Base-by-base conservation (phyloP, 1,140 invertebrate species). In the Lordiphosa mommai region DNA sequence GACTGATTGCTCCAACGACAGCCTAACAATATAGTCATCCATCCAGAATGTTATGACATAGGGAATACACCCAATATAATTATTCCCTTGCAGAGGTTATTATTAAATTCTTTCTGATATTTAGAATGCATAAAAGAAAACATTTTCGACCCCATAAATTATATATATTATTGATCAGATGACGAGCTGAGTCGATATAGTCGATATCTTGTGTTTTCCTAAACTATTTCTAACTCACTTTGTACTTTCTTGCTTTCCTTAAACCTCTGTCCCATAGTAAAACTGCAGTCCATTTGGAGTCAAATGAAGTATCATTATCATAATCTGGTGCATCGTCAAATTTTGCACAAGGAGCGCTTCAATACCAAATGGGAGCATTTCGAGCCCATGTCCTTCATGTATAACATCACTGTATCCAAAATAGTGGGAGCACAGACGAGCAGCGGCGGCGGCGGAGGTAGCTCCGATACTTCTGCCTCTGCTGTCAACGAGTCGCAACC, bases 231-330 rank as follows among this genome's bases (percentile, higher is more conserved):
- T 37, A 9, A 23, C 32, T 3, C 16, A 29, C 29, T 30, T 14
- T 10, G 17, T n/a, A 9, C 20, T 23, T 10, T 7, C 4, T 4
- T n/a, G 2, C n/a, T 17, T 2, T 23, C 8, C 10, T 16, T 3
- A 17, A 40, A 20, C 4, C 20, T 5, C 5, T 23, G 20, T 23
- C 20, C 8, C 27, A 12, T 27, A 88, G 86, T 88, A 1, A 88
- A 88, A 48, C 47, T 88, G 12, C 86, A 88, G 41, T 88, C 86
- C 4, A 88, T 88, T 14, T 88, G 86, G 86, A 88, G 86, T 29
- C 86, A 88, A 48, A 88, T 88, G 86, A 88, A 88, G 59, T 88
- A 88, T 27, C 86, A 88, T 36, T 88, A 88, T 4, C 86, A 88
- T 41, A 88, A 88, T 29, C 37, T 88, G 48, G 86, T 88, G 17